Percentiles rank a stretch among this genome's conserved stretches.
Conservation (phyloP, 1,140 invertebrate species). For the Drosophila littoralis region DNA sequence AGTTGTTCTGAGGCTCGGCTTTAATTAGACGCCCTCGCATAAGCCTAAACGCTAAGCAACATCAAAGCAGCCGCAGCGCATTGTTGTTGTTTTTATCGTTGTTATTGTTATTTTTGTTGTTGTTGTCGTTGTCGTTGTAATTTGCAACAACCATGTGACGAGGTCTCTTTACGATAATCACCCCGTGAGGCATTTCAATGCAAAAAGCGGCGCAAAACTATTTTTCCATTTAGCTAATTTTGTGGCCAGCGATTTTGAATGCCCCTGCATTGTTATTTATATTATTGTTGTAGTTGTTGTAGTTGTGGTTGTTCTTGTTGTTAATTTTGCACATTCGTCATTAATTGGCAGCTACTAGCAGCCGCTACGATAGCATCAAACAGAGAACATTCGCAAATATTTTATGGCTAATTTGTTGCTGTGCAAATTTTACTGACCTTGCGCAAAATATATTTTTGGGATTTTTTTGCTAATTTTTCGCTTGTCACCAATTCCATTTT, state of each 20-base stretch:
- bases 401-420: conserved; percentile 31
- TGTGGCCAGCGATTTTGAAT: conserved; percentile 59
- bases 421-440: conserved; percentile 50
- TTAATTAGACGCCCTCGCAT: conserved; percentile 50
- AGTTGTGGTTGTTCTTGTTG: conserved; percentile 12
- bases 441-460: conserved; percentile 24
- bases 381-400: conserved; percentile 23
- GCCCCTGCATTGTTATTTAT: conserved; percentile 49
- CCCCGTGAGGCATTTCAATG: conserved; percentile 74
- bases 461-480: conserved; percentile 2
- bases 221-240: conserved; percentile 83
- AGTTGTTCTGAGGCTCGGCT: conserved; percentile 36
- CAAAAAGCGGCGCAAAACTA: conserved; percentile 72
- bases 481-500: conserved; percentile 10
- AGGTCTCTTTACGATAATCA: conserved; percentile 76
- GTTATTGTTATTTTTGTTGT: conserved; percentile 40
- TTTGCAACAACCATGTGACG: conserved; percentile 68
- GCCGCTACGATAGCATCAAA: conserved; percentile 19
- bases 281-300: conserved; percentile 39
- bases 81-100: conserved; percentile 27
- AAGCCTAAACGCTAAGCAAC: conserved; percentile 39
- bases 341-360: conserved; percentile 62
- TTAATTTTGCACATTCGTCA: conserved; percentile 50
- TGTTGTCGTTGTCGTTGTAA: conserved; percentile 39
- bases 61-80: conserved; percentile 62